Conservation (phyloP, 2,113 vertebrate species). For the Tachuris rubrigastra region DNA sequence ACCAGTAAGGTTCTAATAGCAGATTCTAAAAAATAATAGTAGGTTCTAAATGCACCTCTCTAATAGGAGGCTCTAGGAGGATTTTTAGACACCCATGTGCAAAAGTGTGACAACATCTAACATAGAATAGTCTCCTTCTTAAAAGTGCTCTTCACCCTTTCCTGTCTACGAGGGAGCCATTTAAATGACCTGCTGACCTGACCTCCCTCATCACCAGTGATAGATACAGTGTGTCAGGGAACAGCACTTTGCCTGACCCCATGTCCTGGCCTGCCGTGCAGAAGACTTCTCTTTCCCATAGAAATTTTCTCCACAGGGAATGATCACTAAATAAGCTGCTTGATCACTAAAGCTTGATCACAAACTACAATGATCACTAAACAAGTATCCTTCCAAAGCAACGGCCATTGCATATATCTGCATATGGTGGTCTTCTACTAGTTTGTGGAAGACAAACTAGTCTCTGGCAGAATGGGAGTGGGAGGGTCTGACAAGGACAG, state of each 20-base stretch:
- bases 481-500: not conserved
- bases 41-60: not conserved
- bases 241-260: not conserved
- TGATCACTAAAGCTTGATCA: no score
- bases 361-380: no score
- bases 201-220: not conserved
- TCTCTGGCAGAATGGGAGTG: fast-evolving
- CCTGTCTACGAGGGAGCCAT: no score
- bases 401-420: not conserved
- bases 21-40: not conserved
- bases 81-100: not conserved
- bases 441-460: not conserved
- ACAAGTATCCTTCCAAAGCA: not conserved
- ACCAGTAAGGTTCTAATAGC: not conserved
- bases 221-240: not conserved
- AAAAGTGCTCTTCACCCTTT: not conserved
- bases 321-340: not conserved
- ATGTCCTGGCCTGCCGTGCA: not conserved
- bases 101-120: not conserved
- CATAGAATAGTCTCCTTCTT: not conserved
- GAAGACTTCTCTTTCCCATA: not conserved
- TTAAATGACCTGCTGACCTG: fast-evolving
- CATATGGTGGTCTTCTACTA: not conserved
- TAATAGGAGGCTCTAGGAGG: not conserved
- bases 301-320: not conserved